phyloP scores from a whole-genome alignment of 2,113 vertebrate genomes.

The Rana temporaria region DNA sequence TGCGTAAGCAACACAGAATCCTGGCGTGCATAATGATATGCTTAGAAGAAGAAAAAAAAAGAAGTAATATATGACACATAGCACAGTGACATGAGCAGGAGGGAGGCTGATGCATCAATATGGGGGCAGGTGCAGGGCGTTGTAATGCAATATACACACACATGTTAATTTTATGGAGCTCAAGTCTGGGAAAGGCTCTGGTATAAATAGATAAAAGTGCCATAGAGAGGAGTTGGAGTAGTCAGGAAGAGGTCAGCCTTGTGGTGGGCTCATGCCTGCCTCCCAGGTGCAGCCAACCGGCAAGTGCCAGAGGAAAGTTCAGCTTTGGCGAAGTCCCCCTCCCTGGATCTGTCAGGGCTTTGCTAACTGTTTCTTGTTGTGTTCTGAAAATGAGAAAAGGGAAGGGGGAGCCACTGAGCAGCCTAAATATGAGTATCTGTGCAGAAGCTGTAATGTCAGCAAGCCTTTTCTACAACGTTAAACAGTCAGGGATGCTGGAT shows the following conservation, averaged over 20 bases:
- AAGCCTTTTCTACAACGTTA: neutral
- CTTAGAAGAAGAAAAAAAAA: neutral
- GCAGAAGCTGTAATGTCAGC: conserved; percentile 2
- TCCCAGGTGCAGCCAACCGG: neutral
- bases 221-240: neutral
- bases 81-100: no score
- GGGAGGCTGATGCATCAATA: neutral
- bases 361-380: conserved; percentile 12
- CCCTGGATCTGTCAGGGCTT: neutral
- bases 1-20: no score
- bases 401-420: conserved; percentile 8
- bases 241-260: neutral
- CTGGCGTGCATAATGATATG: neutral
- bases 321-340: neutral
- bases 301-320: conserved; percentile 20
- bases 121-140: neutral
- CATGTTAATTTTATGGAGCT: neutral
- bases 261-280: neutral
- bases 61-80: neutral
- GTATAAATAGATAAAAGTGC: neutral
- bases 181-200: neutral
- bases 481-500: neutral
- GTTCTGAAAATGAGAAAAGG: neutral
- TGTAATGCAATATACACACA: neutral
- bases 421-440: neutral